Evolutionary conservation across 2,797 vertebrate species (phyloP).

Genomic region (Perdix hodgsoniae): DNA sequence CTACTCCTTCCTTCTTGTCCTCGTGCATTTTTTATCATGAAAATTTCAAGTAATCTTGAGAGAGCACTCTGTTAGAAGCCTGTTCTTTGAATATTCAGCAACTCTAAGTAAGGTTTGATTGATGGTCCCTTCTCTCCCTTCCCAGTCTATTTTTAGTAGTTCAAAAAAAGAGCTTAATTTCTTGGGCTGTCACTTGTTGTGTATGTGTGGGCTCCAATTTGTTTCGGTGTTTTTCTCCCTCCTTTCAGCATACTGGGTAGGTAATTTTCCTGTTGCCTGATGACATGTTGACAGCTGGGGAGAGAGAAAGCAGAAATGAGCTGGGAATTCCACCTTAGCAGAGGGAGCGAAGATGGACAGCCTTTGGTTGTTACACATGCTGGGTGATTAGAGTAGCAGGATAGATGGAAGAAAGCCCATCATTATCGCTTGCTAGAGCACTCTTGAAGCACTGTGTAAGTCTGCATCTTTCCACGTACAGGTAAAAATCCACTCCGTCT

Average conservation of each 20-base stretch:
- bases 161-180: slow-evolving; percentile 41
- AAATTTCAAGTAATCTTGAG: slow-evolving; percentile 41
- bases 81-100: slow-evolving; percentile 68
- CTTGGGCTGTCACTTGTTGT: slow-evolving; percentile 19
- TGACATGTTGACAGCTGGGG: slow-evolving; percentile 37
- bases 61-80: slow-evolving; percentile 51
- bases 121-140: slow-evolving; percentile 53
- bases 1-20: neutral
- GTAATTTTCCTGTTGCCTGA: slow-evolving; percentile 45
- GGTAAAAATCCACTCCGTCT: neutral
- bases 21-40: slow-evolving; percentile 42
- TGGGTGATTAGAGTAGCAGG: neutral
- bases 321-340: slow-evolving; percentile 26
- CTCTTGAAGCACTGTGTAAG: neutral
- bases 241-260: slow-evolving; percentile 1
- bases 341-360: slow-evolving; percentile 13
- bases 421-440: neutral
- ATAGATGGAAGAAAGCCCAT: neutral
- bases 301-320: slow-evolving; percentile 24
- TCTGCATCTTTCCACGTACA: neutral
- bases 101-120: slow-evolving; percentile 36
- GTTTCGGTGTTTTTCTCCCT: slow-evolving; percentile 27
- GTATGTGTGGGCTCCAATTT: neutral
- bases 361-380: neutral
- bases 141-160: slow-evolving; percentile 48